Conservation (phyloP, 2,797 vertebrate species). For the Macropodus opercularis region DNA sequence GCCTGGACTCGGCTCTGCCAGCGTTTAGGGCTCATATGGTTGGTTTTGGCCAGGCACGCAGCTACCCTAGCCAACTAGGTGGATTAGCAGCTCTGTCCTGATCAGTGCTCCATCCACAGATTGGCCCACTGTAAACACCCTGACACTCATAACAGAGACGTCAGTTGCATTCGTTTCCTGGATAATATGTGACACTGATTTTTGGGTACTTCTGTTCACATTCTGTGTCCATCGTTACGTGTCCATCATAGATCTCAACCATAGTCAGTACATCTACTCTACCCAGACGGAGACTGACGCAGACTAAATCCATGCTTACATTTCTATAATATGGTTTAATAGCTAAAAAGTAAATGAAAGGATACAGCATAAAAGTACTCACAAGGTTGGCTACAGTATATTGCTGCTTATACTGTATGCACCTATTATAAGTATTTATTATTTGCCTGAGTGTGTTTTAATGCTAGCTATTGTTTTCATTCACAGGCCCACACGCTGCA, state of each 20-base stretch:
- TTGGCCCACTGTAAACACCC: constrained; percentile 39
- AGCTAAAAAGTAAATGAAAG: not conserved
- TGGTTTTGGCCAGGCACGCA: constrained; percentile 52
- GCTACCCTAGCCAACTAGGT: constrained; percentile 50
- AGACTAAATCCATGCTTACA: not conserved
- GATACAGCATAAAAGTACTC: not conserved
- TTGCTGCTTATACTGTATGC: no score
- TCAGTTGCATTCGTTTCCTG: constrained; percentile 16
- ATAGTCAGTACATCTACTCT: constrained; percentile 1
- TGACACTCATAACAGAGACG: constrained; percentile 37
- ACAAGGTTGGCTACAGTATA: not conserved
- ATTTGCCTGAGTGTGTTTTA: no score
- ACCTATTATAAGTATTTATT: no score
- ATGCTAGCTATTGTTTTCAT: no score
- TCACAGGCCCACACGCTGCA: no score
- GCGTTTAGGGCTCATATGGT: constrained; percentile 56
- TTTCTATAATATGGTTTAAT: not conserved
- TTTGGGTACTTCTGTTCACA: not conserved
- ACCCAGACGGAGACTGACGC: not conserved
- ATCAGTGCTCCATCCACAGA: constrained; percentile 31
- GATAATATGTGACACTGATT: not conserved
- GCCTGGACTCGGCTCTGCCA: constrained; percentile 44
- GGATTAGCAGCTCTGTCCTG: constrained; percentile 65
- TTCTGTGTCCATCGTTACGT: not conserved
- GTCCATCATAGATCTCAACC: not conserved